Evolutionary conservation across 2,113 vertebrate species (phyloP), one percentile per base, ranked within the genome.

Genomic region (Spea multiplicata): DNA sequence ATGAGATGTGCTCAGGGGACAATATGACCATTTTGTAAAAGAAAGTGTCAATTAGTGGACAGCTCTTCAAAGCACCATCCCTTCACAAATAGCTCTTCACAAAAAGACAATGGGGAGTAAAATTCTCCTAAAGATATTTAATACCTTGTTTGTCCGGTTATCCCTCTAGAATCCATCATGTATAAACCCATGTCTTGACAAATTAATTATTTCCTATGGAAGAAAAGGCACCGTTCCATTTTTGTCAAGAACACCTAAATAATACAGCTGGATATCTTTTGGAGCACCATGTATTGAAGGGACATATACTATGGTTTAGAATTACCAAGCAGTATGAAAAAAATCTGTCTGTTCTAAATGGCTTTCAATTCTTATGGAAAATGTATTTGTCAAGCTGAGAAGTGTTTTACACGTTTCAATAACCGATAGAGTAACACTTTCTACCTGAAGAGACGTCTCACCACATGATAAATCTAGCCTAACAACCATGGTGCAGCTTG

Each of bases 1-100:
- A 65, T 79, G 70, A 79, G 68, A 53, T 47, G 48, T 5, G 69
- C 49, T 78, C 30, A 44, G 44, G n/a, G 44, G 44, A 66, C 70
- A 79, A 62, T 79, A 62, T 73, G 49, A 52, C 48, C 30, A 79
- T 65, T 79, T 79, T 66, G 57, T 73, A 70, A 79, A 79, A 73
- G 62, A 55, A 73, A 53, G 62, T 79, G 70, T 47, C 70, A 73
- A 57, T 79, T 50, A 73, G 8, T 48, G 65, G 49, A 73, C 52
- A 9, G 61, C 50, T 55, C 62, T 79, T 79, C 62, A 79, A 73
- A 73, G 44, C 50, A 10, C 16, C 10, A 14, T 48, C 65, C 10
- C 47, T 49, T 7, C 47, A 13, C 47, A 12, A 49, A 16, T 50
- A 70, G 8, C 16, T 55, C 14, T 66, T 46, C n/a, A 55, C 2